Evolutionary conservation across 1,140 invertebrate genomes (phyloP).

Genomic region (Calliopsis andreniformis): DNA sequence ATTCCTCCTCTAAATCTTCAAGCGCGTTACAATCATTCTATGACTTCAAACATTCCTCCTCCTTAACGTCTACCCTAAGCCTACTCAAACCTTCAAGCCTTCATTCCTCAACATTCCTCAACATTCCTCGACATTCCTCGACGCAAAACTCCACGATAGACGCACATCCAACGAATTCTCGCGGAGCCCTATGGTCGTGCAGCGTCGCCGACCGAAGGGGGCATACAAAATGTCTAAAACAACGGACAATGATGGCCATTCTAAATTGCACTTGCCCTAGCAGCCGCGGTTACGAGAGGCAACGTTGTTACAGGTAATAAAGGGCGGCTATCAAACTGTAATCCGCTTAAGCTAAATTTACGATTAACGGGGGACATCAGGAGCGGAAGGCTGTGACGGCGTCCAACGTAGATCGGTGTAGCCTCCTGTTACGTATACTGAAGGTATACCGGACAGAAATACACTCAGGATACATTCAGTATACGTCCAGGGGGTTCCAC

Average conservation of each 20-base stretch:
- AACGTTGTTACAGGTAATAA: background rate
- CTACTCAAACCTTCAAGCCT: too few species aligned
- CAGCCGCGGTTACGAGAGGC: background rate
- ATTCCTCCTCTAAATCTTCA: background rate
- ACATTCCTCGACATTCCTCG: background rate
- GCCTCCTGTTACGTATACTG: slow-evolving; percentile 99
- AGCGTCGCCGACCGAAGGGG: background rate
- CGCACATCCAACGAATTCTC: background rate
- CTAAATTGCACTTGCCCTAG: background rate
- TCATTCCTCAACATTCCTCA: background rate
- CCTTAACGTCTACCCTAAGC: background rate
- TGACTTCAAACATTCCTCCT: background rate
- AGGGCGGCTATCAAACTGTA: background rate
- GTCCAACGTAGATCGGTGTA: slow-evolving; percentile 86
- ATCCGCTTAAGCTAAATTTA: slow-evolving; percentile 31
- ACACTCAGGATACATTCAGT: slow-evolving; percentile 99
- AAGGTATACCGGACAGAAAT: slow-evolving; percentile 99
- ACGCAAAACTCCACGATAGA: too few species aligned
- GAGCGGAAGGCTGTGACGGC: slow-evolving; percentile 20
- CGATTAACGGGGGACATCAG: background rate
- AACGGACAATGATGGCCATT: background rate
- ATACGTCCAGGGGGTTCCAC: slow-evolving; percentile 98
- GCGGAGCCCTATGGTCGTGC: background rate
- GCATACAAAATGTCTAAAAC: background rate
- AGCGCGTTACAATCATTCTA: background rate